Percentiles rank a stretch among this genome's conserved stretches.
Evolutionary conservation across 53 echinoderm and acorn worm species (phyloP).

Genomic region (Zoroaster sp.): DNA sequence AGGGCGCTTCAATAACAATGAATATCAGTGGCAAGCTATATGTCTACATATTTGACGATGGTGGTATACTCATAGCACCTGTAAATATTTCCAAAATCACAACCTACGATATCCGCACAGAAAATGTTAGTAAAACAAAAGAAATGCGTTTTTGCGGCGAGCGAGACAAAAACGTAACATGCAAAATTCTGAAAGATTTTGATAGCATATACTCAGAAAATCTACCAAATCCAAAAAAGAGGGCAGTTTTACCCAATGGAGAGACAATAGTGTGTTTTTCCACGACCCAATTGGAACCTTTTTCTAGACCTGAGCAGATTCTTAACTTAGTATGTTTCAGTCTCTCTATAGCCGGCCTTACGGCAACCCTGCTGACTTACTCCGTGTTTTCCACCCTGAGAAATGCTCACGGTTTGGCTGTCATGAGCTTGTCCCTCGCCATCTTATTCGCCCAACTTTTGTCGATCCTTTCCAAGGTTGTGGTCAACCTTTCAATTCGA

Average conservation of each 20-base stretch:
- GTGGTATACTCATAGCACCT: not conserved
- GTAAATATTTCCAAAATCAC: not conserved
- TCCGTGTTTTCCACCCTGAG: not conserved
- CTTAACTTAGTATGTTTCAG: not conserved
- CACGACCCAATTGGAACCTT: not conserved
- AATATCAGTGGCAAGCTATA: not conserved
- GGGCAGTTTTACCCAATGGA: not conserved
- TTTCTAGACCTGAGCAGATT: not conserved
- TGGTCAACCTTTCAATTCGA: not conserved
- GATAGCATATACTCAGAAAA: not conserved
- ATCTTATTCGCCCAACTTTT: not conserved
- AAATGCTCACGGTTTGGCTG: not conserved
- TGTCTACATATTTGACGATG: not conserved
- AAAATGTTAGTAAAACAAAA: not conserved
- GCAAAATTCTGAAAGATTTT: not conserved
- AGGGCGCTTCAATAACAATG: not conserved
- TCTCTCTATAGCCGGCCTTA: not conserved
- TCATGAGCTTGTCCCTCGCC: slow-evolving; percentile 14
- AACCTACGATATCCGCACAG: not conserved
- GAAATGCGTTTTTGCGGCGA: not conserved
- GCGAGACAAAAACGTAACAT: not conserved
- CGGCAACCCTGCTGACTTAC: not conserved
- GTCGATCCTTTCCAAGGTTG: not conserved
- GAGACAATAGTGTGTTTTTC: not conserved
- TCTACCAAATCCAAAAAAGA: not conserved